A percentile compares a stretch with the other conserved stretches of the same genome.
phyloP scores from a whole-genome alignment of 2,888 invertebrate species.

The Epistrophella euchroma region DNA sequence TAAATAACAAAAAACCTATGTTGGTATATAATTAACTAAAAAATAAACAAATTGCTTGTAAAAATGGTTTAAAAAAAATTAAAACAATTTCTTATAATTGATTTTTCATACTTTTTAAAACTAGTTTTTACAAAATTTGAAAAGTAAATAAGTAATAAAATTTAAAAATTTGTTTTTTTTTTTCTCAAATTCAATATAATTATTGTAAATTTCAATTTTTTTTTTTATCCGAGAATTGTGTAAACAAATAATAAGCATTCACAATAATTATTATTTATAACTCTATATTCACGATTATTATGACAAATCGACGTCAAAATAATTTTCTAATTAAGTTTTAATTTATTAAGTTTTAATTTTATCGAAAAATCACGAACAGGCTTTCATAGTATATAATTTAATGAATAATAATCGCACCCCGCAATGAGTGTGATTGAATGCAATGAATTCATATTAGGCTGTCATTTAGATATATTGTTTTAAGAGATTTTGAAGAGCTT shows the following conservation, averaged over 20 bases:
- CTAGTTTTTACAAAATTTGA: too few relatives aligned
- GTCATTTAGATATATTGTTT: slow-evolving; percentile 19
- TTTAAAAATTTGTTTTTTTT: background rate
- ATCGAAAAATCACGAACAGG: slow-evolving; percentile 9
- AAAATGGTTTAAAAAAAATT: too few relatives aligned
- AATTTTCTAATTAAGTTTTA: slow-evolving; percentile 25
- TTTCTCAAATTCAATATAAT: background rate
- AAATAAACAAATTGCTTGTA: too few relatives aligned
- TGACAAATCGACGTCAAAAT: slow-evolving; percentile 5
- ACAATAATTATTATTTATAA: background rate
- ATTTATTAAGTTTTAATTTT: slow-evolving; percentile 13
- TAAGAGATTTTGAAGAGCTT: background rate
- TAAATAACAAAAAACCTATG: too few relatives aligned
- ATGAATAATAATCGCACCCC: background rate
- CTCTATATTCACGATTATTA: background rate
- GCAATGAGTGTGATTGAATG: slow-evolving; percentile 11
- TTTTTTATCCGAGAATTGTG: background rate
- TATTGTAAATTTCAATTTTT: background rate
- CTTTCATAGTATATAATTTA: background rate
- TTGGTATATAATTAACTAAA: too few relatives aligned
- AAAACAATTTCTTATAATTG: too few relatives aligned
- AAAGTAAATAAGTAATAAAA: too few relatives aligned
- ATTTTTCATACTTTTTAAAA: too few relatives aligned
- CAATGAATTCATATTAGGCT: slow-evolving; percentile 1
- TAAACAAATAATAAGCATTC: background rate